A percentile compares a stretch with the other conserved stretches of the same genome.
These are phyloP conservation scores for Drosophila cardini DNA, from an alignment of 1,140 invertebrate species.

Conservation along the genomic window DNA sequence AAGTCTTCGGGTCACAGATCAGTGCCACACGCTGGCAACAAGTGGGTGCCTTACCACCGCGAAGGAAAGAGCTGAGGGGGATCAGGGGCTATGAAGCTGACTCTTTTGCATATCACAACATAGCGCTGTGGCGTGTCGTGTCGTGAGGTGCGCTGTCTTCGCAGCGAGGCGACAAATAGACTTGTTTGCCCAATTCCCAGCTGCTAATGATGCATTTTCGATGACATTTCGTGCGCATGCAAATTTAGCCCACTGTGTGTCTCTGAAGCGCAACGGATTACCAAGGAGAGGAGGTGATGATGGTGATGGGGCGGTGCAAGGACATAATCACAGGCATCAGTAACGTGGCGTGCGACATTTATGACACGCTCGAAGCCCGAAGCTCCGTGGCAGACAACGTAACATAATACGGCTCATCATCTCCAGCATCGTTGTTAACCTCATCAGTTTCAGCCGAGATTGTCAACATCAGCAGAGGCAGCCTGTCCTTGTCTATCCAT, in stretches of 20 bases:
- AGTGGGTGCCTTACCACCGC: constrained; percentile 27
- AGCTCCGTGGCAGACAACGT: constrained; percentile 23
- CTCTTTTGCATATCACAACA: constrained; percentile 63
- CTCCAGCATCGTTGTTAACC: constrained; percentile 65
- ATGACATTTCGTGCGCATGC: constrained; percentile 72
- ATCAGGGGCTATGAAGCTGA: constrained; percentile 22
- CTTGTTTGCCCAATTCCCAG: constrained; percentile 78
- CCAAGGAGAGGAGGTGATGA: background rate
- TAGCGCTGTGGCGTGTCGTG: background rate
- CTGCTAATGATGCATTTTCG: constrained; percentile 81
- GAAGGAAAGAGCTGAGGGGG: background rate
- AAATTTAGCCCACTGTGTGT: constrained; percentile 36
- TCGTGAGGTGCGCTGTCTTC: constrained; percentile 48
- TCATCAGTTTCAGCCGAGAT: constrained; percentile 72
- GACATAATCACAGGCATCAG: constrained; percentile 74
- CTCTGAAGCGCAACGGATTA: constrained; percentile 48
- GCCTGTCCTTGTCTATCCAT: constrained; percentile 25
- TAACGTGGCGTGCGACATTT: constrained; percentile 77
- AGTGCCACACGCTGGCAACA: constrained; percentile 72
- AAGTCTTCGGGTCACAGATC: constrained; percentile 55
- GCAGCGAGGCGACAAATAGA: constrained; percentile 74
- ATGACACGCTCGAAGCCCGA: constrained; percentile 61
- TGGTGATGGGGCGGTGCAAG: background rate
- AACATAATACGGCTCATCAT: constrained; percentile 80
- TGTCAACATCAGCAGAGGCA: constrained; percentile 48